Percentiles rank a stretch among this genome's conserved stretches.
These are phyloP conservation scores for Oryzias curvinotus DNA, from an alignment of 2,113 vertebrate genomes.

Conservation along the genomic window DNA sequence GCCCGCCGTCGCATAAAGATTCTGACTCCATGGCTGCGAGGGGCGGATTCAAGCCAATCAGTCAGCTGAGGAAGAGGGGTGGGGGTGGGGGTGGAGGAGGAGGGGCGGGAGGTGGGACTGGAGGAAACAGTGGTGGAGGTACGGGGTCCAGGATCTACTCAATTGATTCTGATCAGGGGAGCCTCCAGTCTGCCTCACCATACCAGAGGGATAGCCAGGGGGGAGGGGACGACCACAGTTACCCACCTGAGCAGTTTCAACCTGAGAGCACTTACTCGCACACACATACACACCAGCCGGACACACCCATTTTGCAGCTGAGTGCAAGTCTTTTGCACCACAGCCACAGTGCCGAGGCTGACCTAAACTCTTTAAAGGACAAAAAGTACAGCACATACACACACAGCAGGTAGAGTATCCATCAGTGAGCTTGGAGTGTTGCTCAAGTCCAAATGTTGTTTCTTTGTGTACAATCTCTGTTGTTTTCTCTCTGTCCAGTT, in stretches of 20 bases:
- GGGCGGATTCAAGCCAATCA: slow-evolving; percentile 65
- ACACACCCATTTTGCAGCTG: slow-evolving; percentile 79
- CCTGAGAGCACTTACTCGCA: slow-evolving; percentile 85
- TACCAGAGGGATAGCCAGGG: slow-evolving; percentile 84
- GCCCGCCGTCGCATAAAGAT: slow-evolving; percentile 85
- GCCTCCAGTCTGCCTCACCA: slow-evolving; percentile 82
- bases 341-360: slow-evolving; percentile 80
- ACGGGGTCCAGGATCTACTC: slow-evolving; percentile 86
- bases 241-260: slow-evolving; percentile 85
- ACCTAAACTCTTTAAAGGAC: slow-evolving; percentile 85
- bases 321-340: slow-evolving; percentile 84
- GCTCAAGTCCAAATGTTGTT: neutral
- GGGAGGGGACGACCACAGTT: slow-evolving; percentile 64
- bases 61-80: slow-evolving; percentile 69
- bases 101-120: slow-evolving; percentile 25
- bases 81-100: slow-evolving; percentile 50
- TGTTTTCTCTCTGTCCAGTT: slow-evolving; percentile 30
- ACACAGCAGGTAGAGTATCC: slow-evolving; percentile 64
- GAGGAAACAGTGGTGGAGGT: slow-evolving; percentile 11
- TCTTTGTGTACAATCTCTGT: slow-evolving; percentile 18
- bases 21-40: slow-evolving; percentile 75
- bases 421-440: neutral
- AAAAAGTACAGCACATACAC: slow-evolving; percentile 87
- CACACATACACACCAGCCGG: slow-evolving; percentile 64
- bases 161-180: slow-evolving; percentile 88